Percentiles rank a stretch among this genome's conserved stretches.
Conservation (phyloP, 2,888 invertebrate species). For the Venusia cambrica region DNA sequence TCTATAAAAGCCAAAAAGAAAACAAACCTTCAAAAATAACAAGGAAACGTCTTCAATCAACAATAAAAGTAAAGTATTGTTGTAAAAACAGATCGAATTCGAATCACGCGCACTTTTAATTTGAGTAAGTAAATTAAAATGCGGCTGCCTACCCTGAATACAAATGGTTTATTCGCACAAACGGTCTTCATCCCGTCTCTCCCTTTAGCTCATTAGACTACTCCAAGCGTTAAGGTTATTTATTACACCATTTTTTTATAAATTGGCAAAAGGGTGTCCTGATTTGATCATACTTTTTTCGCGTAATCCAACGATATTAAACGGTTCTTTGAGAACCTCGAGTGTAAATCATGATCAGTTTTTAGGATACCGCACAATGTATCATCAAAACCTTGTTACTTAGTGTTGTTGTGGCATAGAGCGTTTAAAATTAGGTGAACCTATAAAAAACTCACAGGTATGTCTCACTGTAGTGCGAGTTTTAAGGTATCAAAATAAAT, state of each 20-base stretch:
- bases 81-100: slow-evolving; percentile 63
- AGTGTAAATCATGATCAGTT: slow-evolving; percentile 44
- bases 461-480: no score
- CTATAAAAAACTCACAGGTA: no score
- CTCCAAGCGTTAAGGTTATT: slow-evolving; percentile 56
- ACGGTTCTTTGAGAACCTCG: slow-evolving; percentile 37
- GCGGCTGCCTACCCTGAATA: slow-evolving; percentile 72
- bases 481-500: no score
- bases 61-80: slow-evolving; percentile 71
- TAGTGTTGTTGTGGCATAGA: no score
- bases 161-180: slow-evolving; percentile 72
- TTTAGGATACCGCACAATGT: no score
- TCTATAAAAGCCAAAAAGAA: no score
- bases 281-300: slow-evolving; percentile 52
- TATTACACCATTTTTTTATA: slow-evolving; percentile 54
- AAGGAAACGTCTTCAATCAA: slow-evolving; percentile 66
- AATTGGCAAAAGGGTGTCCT: slow-evolving; percentile 50
- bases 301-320: slow-evolving; percentile 42
- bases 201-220: slow-evolving; percentile 61
- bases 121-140: slow-evolving; percentile 80
- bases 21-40: slow-evolving; percentile 51
- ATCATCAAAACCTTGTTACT: no score
- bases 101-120: slow-evolving; percentile 78
- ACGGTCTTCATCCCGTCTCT: slow-evolving; percentile 60
- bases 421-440: no score